Conservation (phyloP, 2,888 invertebrate genomes). For the Carabus problematicus region DNA sequence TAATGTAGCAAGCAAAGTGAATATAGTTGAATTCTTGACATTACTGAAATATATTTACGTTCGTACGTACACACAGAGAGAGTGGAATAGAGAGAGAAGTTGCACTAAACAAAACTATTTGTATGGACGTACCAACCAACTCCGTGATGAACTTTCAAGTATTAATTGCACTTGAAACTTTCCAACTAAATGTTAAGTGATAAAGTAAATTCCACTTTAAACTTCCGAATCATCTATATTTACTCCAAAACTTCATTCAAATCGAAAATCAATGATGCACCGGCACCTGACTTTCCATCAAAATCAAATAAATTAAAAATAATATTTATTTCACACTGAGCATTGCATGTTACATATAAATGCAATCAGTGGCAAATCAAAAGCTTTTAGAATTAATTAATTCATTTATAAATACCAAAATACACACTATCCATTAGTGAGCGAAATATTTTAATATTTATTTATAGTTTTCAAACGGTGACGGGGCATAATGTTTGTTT, state of each 20-base stretch:
- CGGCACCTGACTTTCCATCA: too few species aligned
- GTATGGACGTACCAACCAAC: constrained; percentile 2
- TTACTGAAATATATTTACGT: too few species aligned
- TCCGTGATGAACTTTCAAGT: constrained; percentile 13
- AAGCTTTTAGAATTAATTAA: too few species aligned
- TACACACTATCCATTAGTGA: background rate
- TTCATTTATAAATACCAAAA: background rate
- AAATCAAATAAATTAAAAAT: too few species aligned
- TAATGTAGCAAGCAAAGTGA: too few species aligned
- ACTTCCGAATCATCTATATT: constrained; percentile 4
- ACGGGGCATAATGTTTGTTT: background rate
- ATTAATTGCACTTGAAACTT: constrained; percentile 22
- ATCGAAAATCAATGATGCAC: too few species aligned
- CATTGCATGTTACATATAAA: too few species aligned
- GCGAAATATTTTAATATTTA: background rate
- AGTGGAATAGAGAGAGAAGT: too few species aligned
- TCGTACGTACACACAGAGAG: too few species aligned
- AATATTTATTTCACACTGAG: too few species aligned
- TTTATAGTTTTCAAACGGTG: background rate
- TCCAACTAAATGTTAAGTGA: constrained; percentile 20
- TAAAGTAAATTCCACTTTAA: constrained; percentile 11
- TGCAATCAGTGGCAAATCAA: too few species aligned
- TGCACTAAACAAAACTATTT: constrained; percentile 30
- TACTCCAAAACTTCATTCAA: background rate
- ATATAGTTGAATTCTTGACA: too few species aligned